Percentiles rank a stretch among this genome's conserved stretches.
Conservation (phyloP, 1,140 invertebrate genomes). For the Anoplolepis gracilipes region DNA sequence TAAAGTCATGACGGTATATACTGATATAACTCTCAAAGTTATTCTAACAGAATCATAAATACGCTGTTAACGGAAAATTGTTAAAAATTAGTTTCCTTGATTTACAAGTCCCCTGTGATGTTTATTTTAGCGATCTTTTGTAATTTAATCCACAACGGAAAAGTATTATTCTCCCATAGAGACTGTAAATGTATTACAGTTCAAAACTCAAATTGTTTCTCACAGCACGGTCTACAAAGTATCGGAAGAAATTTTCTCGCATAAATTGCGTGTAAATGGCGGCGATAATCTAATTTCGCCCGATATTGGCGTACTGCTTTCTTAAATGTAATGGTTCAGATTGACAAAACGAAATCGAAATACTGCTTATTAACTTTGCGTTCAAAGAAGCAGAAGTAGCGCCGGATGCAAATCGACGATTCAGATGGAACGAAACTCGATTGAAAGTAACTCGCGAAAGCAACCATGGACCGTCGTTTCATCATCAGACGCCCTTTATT, state of each 20-base stretch:
- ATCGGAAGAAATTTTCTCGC: constrained; percentile 34
- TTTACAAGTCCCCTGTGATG: neutral
- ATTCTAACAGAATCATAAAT: neutral
- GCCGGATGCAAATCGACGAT: constrained; percentile 28
- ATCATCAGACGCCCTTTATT: constrained; percentile 46
- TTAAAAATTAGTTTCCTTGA: neutral
- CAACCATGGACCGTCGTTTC: constrained; percentile 1
- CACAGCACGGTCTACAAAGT: neutral
- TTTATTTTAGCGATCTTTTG: neutral
- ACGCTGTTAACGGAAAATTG: neutral
- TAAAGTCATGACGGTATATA: no score
- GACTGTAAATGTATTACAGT: neutral
- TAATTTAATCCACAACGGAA: constrained; percentile 3
- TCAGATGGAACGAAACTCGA: constrained; percentile 56
- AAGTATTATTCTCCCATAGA: constrained; percentile 1
- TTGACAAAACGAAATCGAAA: constrained; percentile 24
- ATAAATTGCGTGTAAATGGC: constrained; percentile 32
- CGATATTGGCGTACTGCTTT: constrained; percentile 17
- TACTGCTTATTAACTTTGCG: constrained; percentile 60
- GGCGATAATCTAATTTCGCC: constrained; percentile 29
- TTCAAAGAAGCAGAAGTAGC: constrained; percentile 22
- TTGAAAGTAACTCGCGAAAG: constrained; percentile 15
- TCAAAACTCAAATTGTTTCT: constrained; percentile 19
- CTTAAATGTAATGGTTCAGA: neutral
- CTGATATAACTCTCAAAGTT: neutral